A percentile compares a stretch with the other conserved stretches of the same genome.
These are phyloP conservation scores for Willowsia nigromaculata DNA, from an alignment of 2,888 invertebrate genomes.

Conservation along the genomic window DNA sequence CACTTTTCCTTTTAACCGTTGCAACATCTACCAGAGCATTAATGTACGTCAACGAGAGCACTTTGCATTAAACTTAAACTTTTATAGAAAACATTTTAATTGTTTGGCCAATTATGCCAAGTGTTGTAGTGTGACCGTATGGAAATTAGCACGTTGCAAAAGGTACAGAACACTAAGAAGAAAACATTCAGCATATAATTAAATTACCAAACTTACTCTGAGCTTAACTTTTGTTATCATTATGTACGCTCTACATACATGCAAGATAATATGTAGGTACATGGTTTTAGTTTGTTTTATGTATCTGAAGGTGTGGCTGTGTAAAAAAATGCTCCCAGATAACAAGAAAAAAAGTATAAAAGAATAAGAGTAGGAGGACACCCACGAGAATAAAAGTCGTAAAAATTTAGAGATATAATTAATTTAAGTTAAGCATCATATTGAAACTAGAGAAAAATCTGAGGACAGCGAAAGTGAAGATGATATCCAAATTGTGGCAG, in stretches of 20 bases:
- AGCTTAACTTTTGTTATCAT: too few species aligned
- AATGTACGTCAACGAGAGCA: not conserved
- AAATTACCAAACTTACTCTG: constrained; percentile 60
- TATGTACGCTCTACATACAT: too few species aligned
- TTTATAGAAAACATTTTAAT: constrained; percentile 44
- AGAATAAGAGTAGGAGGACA: not conserved
- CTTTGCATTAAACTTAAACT: not conserved
- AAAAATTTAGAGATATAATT: not conserved
- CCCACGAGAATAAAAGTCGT: not conserved
- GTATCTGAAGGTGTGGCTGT: too few species aligned
- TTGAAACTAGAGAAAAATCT: not conserved
- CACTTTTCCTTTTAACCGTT: constrained; percentile 29
- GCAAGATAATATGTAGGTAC: too few species aligned
- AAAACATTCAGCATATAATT: constrained; percentile 27
- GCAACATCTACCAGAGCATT: not conserved
- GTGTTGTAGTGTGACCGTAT: constrained; percentile 57
- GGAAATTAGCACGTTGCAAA: constrained; percentile 56
- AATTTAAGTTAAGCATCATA: too few species aligned
- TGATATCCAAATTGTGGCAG: not conserved
- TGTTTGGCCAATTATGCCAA: constrained; percentile 58
- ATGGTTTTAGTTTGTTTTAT: too few species aligned
- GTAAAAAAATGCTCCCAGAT: not conserved
- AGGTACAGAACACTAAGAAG: too few species aligned
- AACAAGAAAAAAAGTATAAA: not conserved
- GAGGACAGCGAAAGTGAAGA: too few species aligned